A percentile compares a stretch with the other conserved stretches of the same genome.
phyloP scores from a whole-genome alignment of 2,888 invertebrate species.

The Ferdinandea cuprea region DNA sequence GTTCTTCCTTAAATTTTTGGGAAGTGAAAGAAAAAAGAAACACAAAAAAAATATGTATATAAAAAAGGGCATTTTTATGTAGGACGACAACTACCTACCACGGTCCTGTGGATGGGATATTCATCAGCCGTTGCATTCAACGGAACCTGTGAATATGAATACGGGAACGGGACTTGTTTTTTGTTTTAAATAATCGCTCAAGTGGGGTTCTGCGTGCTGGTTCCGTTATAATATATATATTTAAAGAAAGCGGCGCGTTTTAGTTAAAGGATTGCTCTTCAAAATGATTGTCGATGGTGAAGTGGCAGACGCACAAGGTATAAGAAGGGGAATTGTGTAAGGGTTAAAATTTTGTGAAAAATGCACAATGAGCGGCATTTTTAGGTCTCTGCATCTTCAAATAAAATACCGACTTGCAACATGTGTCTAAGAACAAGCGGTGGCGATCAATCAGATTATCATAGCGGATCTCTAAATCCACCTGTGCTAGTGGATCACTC shows the following conservation, averaged over 20 bases:
- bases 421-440: too few species aligned
- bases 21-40: conserved; percentile 5
- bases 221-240: conserved; percentile 26
- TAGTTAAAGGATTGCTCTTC: conserved; percentile 51
- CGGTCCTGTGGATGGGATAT: conserved; percentile 36
- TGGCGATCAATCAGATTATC: too few species aligned
- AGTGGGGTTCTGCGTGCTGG: conserved; percentile 39
- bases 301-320: neutral
- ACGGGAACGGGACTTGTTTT: neutral
- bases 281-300: neutral
- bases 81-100: conserved; percentile 50
- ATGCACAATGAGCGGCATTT: too few species aligned
- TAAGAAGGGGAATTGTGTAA: neutral
- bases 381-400: too few species aligned
- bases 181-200: conserved; percentile 22
- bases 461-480: too few species aligned
- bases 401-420: too few species aligned
- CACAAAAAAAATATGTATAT: too few species aligned
- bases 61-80: conserved; percentile 62
- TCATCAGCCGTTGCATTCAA: conserved; percentile 48
- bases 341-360: neutral
- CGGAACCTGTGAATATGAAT: conserved; percentile 50
- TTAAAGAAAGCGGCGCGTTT: conserved; percentile 44
- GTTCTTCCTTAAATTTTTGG: conserved; percentile 13
- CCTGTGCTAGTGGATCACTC: too few species aligned